These are phyloP conservation scores for Vimba vimba DNA, from an alignment of 2,113 vertebrate species.

Conservation along the genomic window DNA sequence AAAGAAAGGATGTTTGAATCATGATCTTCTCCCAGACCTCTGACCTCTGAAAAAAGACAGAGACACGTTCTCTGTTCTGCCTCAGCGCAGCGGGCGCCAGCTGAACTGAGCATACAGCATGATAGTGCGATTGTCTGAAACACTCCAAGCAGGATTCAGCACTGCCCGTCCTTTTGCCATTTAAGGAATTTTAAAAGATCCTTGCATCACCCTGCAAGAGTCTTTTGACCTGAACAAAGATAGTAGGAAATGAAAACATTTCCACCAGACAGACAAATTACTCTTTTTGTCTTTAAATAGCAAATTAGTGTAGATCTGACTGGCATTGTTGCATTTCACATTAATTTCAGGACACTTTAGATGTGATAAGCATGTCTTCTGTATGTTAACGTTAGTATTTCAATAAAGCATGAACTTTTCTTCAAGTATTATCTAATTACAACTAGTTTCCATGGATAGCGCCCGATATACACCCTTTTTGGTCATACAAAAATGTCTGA, in stretches of 20 bases:
- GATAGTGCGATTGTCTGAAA: slow-evolving; percentile 31
- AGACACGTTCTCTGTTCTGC: slow-evolving; percentile 13
- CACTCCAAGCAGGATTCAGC: slow-evolving; percentile 31
- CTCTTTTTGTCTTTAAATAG: background rate
- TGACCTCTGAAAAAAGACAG: slow-evolving; percentile 31
- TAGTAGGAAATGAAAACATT: slow-evolving; percentile 37
- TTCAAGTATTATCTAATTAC: background rate
- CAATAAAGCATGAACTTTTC: background rate
- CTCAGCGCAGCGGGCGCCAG: slow-evolving; percentile 3
- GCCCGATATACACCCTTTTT: background rate
- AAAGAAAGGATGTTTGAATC: slow-evolving; percentile 29
- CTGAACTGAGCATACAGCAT: slow-evolving; percentile 21
- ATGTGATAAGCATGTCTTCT: background rate
- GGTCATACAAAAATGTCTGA: background rate
- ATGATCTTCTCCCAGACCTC: slow-evolving; percentile 5
- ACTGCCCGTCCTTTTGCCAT: slow-evolving; percentile 51
- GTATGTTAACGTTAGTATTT: background rate
- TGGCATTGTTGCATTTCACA: too few relatives aligned
- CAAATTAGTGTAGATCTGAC: background rate
- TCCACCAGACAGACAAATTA: slow-evolving; percentile 6
- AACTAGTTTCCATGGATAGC: background rate
- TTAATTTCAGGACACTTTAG: background rate
- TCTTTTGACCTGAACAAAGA: slow-evolving; percentile 39
- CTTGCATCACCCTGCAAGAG: slow-evolving; percentile 39
- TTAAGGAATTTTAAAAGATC: slow-evolving; percentile 56